Base-by-base conservation (phyloP, 2,113 vertebrate species). In the Anhinga anhinga region DNA sequence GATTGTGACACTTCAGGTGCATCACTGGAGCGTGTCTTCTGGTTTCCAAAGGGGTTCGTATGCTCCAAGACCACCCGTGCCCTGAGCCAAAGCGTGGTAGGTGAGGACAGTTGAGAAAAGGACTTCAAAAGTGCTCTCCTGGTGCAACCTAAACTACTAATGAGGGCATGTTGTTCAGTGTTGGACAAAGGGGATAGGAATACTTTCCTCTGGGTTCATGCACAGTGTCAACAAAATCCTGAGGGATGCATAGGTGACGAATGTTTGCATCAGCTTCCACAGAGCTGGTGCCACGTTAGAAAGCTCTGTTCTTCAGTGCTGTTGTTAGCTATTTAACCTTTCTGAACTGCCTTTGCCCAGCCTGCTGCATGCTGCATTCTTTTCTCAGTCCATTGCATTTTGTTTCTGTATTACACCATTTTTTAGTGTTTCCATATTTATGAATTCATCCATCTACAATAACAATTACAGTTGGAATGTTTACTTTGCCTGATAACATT, bases 401-500 rank as follows among this genome's bases (percentile, higher is more conserved):
- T 84, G 82, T 92, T 77, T 90, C 94, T 94, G 70, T 95, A 91
- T 94, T 93, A 81, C 94, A 88, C 79, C 84, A 88, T 96, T 91
- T 97, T 95, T 94, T 93, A 96, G 88, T 92, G 86, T 96, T 97
- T 97, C 97, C 89, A 86, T 97, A 96, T 96, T 97, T 96, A 96
- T 93, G 94, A 96, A 95, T 97, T 96, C 93, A 97, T 96, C 96
- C 56, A 90, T 96, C 91, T 98, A 92, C 94, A 98, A 95, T 96
- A 96, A 97, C 97, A 97, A 97, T 98, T 96, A 94, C 80, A 97
- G 87, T 82, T 95, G 93, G 95, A 98, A 97, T 97, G 94, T 97
- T 98, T 97, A 96, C 90, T 97, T 97, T 97, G 88, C 90, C 94
- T 96, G 97, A 97, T 97, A 97, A 94, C 89, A 97, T 97, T 97